Evolutionary conservation across 1,140 invertebrate species (phyloP).

Genomic region (Pinna nobilis): DNA sequence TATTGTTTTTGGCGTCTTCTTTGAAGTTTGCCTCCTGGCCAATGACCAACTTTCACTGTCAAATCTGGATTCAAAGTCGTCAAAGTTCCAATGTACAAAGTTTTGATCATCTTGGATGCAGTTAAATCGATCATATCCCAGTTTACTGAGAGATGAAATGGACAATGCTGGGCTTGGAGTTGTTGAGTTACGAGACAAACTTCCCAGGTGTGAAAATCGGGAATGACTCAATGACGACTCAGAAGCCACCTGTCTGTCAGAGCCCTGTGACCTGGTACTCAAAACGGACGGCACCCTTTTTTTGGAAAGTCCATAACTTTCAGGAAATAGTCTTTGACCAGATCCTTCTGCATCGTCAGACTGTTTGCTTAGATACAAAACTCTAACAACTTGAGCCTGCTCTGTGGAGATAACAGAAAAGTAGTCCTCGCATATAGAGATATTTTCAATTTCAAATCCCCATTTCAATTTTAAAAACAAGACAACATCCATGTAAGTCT

Average conservation of each 20-base stretch:
- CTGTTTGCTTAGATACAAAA: constrained; percentile 22
- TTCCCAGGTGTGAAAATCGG: not conserved
- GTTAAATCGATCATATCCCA: constrained; percentile 16
- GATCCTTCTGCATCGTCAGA: constrained; percentile 1
- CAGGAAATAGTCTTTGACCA: constrained; percentile 1
- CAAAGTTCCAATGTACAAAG: constrained; percentile 34
- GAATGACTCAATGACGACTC: constrained; percentile 6
- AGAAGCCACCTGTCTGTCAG: not conserved
- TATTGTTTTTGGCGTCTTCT: constrained; percentile 16
- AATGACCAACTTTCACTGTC: not conserved
- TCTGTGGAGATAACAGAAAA: constrained; percentile 28
- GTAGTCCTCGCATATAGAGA: constrained; percentile 34
- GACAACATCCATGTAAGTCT: constrained; percentile 35
- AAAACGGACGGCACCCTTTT: constrained; percentile 17
- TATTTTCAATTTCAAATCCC: constrained; percentile 25
- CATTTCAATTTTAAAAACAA: constrained; percentile 35
- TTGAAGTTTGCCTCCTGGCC: not conserved
- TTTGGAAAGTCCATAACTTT: not conserved
- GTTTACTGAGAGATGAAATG: constrained; percentile 17
- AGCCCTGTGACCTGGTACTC: constrained; percentile 1
- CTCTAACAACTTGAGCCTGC: constrained; percentile 28
- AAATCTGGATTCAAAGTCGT: constrained; percentile 16
- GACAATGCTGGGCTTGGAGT: constrained; percentile 37
- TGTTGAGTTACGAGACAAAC: constrained; percentile 22
- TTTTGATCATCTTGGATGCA: constrained; percentile 37